Percentiles rank a stretch among this genome's conserved stretches.
Evolutionary conservation across 2,888 invertebrate genomes (phyloP).

Genomic region (Thymelicus acteon): DNA sequence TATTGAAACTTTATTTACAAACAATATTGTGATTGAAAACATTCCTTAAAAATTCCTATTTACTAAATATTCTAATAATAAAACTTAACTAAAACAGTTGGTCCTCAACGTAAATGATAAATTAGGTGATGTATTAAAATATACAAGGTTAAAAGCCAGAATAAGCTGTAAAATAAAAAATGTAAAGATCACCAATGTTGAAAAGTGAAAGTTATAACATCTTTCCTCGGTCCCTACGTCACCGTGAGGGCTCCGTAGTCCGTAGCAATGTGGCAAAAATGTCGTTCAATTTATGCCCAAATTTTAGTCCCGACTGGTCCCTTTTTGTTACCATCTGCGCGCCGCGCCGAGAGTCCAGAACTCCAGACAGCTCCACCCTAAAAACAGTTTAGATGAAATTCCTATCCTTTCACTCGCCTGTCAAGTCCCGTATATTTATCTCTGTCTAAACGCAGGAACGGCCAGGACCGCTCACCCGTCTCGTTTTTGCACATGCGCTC

Average conservation of each 20-base stretch:
- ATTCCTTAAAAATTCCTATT: too few relatives aligned
- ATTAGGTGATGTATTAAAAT: constrained; percentile 38
- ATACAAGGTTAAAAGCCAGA: background rate
- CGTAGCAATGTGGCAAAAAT: constrained; percentile 73
- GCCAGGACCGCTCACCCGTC: constrained; percentile 76
- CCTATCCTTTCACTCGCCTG: constrained; percentile 73
- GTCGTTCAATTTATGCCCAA: constrained; percentile 83
- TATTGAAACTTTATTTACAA: too few relatives aligned
- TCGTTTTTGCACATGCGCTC: constrained; percentile 71
- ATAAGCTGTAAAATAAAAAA: background rate
- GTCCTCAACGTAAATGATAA: constrained; percentile 10
- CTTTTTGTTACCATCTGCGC: constrained; percentile 83
- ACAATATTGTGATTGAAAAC: too few relatives aligned
- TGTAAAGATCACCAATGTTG: constrained; percentile 5
- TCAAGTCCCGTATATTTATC: constrained; percentile 70
- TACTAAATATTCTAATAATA: background rate
- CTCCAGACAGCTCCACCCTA: constrained; percentile 84
- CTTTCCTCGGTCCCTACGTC: constrained; percentile 42
- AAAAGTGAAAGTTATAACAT: constrained; percentile 31
- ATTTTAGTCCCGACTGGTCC: constrained; percentile 77
- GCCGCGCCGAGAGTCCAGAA: constrained; percentile 68
- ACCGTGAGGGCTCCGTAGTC: constrained; percentile 55
- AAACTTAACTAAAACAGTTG: background rate
- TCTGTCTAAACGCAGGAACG: constrained; percentile 71
- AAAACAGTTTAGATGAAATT: constrained; percentile 78